Conservation (phyloP, 2,888 invertebrate genomes). For the Drosophila quasianomalipes region DNA sequence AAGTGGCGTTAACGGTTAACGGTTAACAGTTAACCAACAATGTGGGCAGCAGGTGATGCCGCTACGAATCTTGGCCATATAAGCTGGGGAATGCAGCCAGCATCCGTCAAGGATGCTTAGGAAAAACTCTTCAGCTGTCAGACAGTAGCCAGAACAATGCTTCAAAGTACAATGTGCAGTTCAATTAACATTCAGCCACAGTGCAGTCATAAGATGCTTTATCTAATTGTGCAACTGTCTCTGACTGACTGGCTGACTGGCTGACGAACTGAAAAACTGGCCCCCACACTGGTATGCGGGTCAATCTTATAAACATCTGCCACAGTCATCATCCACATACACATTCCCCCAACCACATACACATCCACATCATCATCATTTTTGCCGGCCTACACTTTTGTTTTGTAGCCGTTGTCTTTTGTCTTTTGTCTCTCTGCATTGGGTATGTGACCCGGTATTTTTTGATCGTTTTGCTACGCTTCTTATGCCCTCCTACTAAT, state of each 20-base stretch:
- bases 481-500: constrained; percentile 74
- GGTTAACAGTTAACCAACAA: constrained; percentile 10
- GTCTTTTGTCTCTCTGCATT: constrained; percentile 44
- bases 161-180: constrained; percentile 58
- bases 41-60: constrained; percentile 54
- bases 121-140: constrained; percentile 31
- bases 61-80: not conserved
- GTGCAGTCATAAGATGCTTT: constrained; percentile 62
- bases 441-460: constrained; percentile 73
- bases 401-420: constrained; percentile 17
- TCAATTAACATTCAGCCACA: constrained; percentile 77
- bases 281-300: constrained; percentile 74
- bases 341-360: not conserved
- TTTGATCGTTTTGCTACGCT: constrained; percentile 74
- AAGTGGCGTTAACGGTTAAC: constrained; percentile 50
- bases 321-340: constrained; percentile 44
- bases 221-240: constrained; percentile 68
- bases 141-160: constrained; percentile 47
- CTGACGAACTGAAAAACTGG: constrained; percentile 25
- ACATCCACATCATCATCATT: constrained; percentile 12
- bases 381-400: constrained; percentile 55
- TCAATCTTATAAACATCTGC: constrained; percentile 67
- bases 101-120: constrained; percentile 68
- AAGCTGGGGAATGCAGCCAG: constrained; percentile 27
- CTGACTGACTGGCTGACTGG: constrained; percentile 28